A percentile compares a stretch with the other conserved stretches of the same genome.
phyloP scores from a whole-genome alignment of 2,113 vertebrate species.

The Telmatochromis sp. region DNA sequence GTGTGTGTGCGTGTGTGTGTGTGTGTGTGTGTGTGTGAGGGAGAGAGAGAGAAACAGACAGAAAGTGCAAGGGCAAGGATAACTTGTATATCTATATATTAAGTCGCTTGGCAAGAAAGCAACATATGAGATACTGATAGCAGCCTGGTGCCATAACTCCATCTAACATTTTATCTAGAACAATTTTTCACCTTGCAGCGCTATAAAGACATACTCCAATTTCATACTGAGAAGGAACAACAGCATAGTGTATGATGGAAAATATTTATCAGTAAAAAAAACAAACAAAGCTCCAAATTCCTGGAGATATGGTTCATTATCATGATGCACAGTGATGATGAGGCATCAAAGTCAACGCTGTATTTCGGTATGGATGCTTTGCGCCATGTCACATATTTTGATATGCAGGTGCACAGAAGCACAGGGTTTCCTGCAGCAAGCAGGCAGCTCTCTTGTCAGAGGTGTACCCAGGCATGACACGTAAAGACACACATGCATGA shows the following conservation, averaged over 20 bases:
- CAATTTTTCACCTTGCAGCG: neutral
- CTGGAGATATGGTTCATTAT: neutral
- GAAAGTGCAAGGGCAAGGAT: neutral
- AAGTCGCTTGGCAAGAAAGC: neutral
- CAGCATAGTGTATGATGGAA: neutral
- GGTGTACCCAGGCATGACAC: slow-evolving; percentile 55
- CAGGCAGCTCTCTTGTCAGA: slow-evolving; percentile 52
- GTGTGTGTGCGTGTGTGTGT: neutral
- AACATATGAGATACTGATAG: neutral
- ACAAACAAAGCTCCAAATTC: neutral
- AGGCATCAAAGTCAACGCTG: neutral
- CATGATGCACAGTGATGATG: neutral
- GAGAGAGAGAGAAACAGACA: neutral
- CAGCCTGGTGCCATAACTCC: neutral
- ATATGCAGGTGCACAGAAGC: slow-evolving; percentile 59
- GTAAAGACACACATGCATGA: slow-evolving; percentile 13
- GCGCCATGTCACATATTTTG: slow-evolving; percentile 44
- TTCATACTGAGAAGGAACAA: neutral
- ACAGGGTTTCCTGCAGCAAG: slow-evolving; percentile 48
- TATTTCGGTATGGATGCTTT: slow-evolving; percentile 35
- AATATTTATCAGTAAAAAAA: neutral
- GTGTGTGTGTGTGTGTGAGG: neutral
- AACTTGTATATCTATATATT: neutral
- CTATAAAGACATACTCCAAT: neutral
- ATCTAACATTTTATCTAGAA: neutral